Conservation (phyloP, 2,113 vertebrate genomes). For the Andinoacara biseriatus region DNA sequence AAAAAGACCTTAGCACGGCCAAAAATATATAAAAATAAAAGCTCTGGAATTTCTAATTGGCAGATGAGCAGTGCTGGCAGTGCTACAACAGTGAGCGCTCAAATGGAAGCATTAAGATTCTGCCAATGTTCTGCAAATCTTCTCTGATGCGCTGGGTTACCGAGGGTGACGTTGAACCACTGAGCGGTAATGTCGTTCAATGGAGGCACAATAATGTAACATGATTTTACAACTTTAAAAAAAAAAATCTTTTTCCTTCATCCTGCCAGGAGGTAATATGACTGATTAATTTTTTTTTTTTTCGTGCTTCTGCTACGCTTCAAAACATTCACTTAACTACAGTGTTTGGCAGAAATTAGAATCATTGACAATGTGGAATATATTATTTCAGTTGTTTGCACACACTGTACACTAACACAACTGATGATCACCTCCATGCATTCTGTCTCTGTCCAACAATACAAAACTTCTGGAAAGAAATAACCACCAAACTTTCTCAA, state of each 20-base stretch:
- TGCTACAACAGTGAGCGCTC: conserved; percentile 15
- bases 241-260: background rate
- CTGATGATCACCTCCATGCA: too few relatives aligned
- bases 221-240: conserved; percentile 9
- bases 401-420: too few relatives aligned
- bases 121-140: conserved; percentile 35
- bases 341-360: background rate
- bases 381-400: too few relatives aligned
- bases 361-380: too few relatives aligned
- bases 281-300: background rate
- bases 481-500: too few relatives aligned
- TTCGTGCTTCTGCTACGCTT: conserved; percentile 14
- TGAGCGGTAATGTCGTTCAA: conserved; percentile 18
- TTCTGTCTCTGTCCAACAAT: too few relatives aligned
- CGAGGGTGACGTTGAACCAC: conserved; percentile 41
- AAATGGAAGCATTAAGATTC: conserved; percentile 53
- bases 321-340: conserved; percentile 4
- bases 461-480: too few relatives aligned
- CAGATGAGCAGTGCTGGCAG: conserved; percentile 43
- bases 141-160: conserved; percentile 33
- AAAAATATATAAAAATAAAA: background rate
- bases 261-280: conserved; percentile 13
- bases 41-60: conserved; percentile 41
- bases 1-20: background rate
- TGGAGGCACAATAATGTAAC: conserved; percentile 31